phyloP scores from a whole-genome alignment of 2,888 invertebrate genomes.

The Idaea biselata region DNA sequence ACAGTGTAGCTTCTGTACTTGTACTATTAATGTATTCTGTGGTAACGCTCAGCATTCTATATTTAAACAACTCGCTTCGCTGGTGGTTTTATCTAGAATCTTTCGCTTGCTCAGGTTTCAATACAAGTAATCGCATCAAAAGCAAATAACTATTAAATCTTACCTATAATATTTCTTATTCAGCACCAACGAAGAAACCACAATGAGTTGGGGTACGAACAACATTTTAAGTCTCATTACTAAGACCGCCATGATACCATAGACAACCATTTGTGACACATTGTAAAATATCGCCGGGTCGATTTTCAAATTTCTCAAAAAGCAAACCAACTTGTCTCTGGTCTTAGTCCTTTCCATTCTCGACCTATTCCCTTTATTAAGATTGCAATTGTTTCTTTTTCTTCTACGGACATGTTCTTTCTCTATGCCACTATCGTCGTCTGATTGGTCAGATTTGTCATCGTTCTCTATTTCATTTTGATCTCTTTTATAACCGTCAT shows the following conservation, averaged over 20 bases:
- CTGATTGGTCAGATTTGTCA: constrained; percentile 34
- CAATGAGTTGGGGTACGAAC: constrained; percentile 88
- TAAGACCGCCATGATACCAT: constrained; percentile 85
- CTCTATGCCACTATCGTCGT: constrained; percentile 79
- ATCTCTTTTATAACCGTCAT: constrained; percentile 29
- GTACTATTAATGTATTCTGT: too few relatives aligned
- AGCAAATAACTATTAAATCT: too few relatives aligned
- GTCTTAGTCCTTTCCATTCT: constrained; percentile 32
- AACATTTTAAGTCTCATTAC: constrained; percentile 90
- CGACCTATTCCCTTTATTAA: constrained; percentile 35
- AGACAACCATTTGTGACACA: constrained; percentile 85
- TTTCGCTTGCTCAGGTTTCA: too few relatives aligned
- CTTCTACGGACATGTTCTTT: constrained; percentile 61
- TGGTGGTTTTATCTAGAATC: too few relatives aligned
- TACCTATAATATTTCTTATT: constrained; percentile 79
- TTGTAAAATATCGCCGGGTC: constrained; percentile 85
- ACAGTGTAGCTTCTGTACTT: too few relatives aligned
- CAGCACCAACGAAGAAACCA: constrained; percentile 85
- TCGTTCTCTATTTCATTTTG: constrained; percentile 28
- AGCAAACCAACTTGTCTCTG: constrained; percentile 31
- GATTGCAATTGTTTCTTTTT: constrained; percentile 42
- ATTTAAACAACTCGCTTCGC: too few relatives aligned
- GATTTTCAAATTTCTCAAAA: constrained; percentile 54
- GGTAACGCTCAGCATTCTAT: too few relatives aligned
- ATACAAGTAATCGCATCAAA: too few relatives aligned